Base-by-base conservation (phyloP, 2,888 invertebrate species). In the Oxyteleia sp. region DNA sequence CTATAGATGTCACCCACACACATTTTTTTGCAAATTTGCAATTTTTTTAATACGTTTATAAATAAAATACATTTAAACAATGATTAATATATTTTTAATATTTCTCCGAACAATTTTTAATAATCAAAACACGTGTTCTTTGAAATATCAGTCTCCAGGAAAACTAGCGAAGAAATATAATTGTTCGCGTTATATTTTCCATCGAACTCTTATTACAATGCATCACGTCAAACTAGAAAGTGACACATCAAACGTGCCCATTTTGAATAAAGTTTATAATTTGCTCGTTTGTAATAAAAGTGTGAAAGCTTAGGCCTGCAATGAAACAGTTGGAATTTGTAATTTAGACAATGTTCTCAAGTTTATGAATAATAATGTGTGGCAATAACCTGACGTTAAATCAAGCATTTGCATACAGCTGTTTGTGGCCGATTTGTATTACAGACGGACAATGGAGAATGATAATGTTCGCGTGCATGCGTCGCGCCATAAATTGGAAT, bases 341-440 rank as follows among this genome's bases (percentile, higher is more conserved):
- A 61, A 74, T 82, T 82, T 68, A 63, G 63, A 76, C 76, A 75
- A 64, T 76, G 76, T 76, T 71, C 64, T 29, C 29, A 57, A 76
- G 75, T 64, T 82, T 82, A 82, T 82, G 82, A 82, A 82, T 76
- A 82, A 82, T 82, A 82, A 82, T 76, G 71, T 29, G 71, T 71
- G 76, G 82, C 82, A 82, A 76, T 82, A 82, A 82, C 76, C 82
- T 71, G 71, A 76, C 69, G 76, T 66, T 82, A 76, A 75, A 76
- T 82, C 75, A 76, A 71, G 82, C 53, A 76, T 82, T 82, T 69
- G 71, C 82, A 82, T 82, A 76, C 49, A 75, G 69, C 82, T 75
- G 82, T 75, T 69, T 69, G 82, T 69, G 69, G 82, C 64, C 57
- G 82, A 82, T 82, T 82, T 82, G 82, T 82, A 82, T 75, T 75